These are phyloP conservation scores for Mythimna lalbum DNA, from an alignment of 2,888 invertebrate species.

Conservation along the genomic window DNA sequence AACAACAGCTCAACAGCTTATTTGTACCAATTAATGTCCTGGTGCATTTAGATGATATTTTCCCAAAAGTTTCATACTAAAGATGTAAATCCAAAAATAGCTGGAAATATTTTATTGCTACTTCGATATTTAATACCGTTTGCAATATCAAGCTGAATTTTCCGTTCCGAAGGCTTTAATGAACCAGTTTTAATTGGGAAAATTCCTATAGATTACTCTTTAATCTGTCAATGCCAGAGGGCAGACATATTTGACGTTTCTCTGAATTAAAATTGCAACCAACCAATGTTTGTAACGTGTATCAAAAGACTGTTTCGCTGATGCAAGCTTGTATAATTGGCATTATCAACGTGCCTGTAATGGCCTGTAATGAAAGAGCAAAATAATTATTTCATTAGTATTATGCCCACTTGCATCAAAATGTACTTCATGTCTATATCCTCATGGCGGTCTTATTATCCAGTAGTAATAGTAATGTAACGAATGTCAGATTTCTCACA, in stretches of 20 bases:
- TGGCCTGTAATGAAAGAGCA: too few relatives aligned
- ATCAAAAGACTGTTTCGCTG: conserved; percentile 10
- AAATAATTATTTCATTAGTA: too few relatives aligned
- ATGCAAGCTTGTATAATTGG: conserved; percentile 8
- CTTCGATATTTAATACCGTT: background rate
- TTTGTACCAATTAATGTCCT: too few relatives aligned
- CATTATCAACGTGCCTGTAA: background rate
- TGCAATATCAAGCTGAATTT: background rate
- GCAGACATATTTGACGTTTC: conserved; percentile 3
- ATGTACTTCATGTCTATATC: too few relatives aligned
- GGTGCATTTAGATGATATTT: background rate
- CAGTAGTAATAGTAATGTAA: too few relatives aligned
- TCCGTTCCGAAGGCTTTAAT: background rate
- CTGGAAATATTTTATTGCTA: background rate
- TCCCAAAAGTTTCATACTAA: background rate
- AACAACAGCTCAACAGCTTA: too few relatives aligned
- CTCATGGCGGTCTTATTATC: background rate
- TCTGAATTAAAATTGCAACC: conserved; percentile 14
- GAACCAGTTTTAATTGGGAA: conserved; percentile 29
- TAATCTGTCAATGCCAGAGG: background rate
- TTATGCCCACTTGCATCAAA: too few relatives aligned
- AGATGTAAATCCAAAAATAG: background rate
- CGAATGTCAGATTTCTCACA: too few relatives aligned
- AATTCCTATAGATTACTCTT: conserved; percentile 13
- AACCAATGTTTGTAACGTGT: conserved; percentile 1